A percentile compares a stretch with the other conserved stretches of the same genome.
phyloP scores from a whole-genome alignment of 35 echinoderm and acorn worm species.

The Anneissia japonica region DNA sequence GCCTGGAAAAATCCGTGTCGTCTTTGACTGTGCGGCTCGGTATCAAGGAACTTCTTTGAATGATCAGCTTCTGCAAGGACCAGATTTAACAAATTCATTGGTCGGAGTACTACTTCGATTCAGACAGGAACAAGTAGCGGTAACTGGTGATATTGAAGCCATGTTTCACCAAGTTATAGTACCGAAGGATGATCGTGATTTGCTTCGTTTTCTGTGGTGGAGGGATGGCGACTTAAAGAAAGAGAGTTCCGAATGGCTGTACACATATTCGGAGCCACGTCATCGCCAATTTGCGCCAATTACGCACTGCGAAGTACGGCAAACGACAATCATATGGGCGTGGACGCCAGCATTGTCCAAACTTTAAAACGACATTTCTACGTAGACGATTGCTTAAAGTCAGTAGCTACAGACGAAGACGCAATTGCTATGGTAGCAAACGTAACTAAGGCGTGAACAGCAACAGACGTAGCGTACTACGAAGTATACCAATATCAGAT shows the following conservation, averaged over 20 bases:
- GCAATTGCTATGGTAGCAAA: slow-evolving; percentile 9
- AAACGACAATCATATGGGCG: slow-evolving; percentile 11
- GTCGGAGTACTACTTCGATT: background rate
- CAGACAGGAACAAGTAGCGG: background rate
- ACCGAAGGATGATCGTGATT: background rate
- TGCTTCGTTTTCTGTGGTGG: background rate
- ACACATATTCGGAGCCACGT: slow-evolving; percentile 45
- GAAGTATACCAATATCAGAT: slow-evolving; percentile 30
- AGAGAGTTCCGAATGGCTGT: slow-evolving; percentile 32
- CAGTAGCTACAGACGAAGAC: slow-evolving; percentile 2
- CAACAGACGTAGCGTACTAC: slow-evolving; percentile 39
- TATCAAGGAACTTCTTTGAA: background rate
- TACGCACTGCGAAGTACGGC: slow-evolving; percentile 28
- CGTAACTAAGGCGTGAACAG: slow-evolving; percentile 56
- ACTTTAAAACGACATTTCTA: slow-evolving; percentile 36
- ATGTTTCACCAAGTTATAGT: background rate
- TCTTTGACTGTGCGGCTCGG: background rate
- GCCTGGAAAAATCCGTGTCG: background rate
- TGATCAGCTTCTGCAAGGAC: background rate
- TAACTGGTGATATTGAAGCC: background rate
- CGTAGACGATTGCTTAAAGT: slow-evolving; percentile 45
- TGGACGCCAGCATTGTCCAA: background rate
- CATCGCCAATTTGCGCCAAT: slow-evolving; percentile 38
- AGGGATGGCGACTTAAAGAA: background rate
- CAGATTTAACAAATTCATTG: background rate